Percentiles rank a stretch among this genome's conserved stretches.
phyloP scores from a whole-genome alignment of 2,888 invertebrate species.

The Julus scanicus region DNA sequence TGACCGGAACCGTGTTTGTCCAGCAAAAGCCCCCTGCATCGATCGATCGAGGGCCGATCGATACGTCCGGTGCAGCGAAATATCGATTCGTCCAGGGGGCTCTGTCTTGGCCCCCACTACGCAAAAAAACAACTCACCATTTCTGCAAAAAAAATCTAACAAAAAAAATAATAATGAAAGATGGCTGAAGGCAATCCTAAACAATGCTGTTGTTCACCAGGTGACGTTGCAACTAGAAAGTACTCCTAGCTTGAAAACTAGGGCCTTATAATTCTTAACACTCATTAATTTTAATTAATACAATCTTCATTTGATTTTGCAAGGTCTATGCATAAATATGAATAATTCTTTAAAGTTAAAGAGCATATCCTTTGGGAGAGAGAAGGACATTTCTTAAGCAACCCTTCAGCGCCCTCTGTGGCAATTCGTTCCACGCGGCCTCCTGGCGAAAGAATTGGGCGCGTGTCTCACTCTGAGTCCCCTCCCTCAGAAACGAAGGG shows the following conservation, averaged over 20 bases:
- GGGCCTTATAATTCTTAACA: no score
- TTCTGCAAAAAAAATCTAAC: not conserved
- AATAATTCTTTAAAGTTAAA: no score
- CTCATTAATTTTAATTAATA: no score
- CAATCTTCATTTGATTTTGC: no score
- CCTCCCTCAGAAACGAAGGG: not conserved
- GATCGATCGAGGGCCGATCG: not conserved
- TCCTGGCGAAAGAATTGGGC: not conserved
- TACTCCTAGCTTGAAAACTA: no score
- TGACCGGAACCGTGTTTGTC: not conserved
- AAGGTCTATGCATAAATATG: no score
- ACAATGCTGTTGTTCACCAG: no score
- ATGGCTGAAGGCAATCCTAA: no score
- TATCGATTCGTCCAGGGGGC: not conserved
- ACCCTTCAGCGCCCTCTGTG: not conserved
- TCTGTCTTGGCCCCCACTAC: not conserved
- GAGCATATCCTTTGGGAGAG: no score
- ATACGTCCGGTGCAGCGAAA: conserved; percentile 1
- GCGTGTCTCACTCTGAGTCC: not conserved
- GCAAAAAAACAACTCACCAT: not conserved
- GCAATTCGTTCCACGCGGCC: not conserved
- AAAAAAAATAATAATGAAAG: not conserved
- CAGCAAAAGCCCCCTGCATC: not conserved
- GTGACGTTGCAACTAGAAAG: no score
- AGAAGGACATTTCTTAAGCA: no score